Evolutionary conservation across 2,797 vertebrate species (phyloP), one percentile per base, ranked within the genome.

Genomic region (Smutsia gigantea): DNA sequence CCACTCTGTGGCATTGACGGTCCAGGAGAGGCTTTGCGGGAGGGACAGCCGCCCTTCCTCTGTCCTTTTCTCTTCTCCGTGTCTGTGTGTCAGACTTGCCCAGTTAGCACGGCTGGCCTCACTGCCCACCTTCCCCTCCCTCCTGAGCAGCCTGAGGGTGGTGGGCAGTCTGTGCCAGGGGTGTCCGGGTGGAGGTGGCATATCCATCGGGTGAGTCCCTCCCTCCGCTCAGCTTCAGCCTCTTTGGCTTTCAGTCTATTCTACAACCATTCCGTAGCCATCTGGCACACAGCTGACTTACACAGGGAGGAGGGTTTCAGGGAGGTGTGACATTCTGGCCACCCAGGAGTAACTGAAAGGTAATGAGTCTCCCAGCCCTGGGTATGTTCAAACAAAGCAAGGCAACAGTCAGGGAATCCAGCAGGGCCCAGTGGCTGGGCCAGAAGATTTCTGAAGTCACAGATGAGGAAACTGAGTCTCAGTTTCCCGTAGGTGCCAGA

Each of bases 121-220:
- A 1, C 19, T 7, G 55, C 46, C 46, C n/a, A 4, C 7, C 27
- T 10, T 66, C 6, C 57, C 59, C 63, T 31, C 46, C 51, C 5
- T 2, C 66, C 29, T 55, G 42, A 9, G 42, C 42, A 1, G 61
- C 51, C n/a, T 7, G 15, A 34, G 87, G 85, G 83, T 2, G 1
- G 4, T 6, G 8, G 8, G 34, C 0, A 5, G 34, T 78, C 66
- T 23, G 17, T 74, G 85, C 66, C 87, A n/a, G 64, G 71, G 61
- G 0, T 10, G 2, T 46, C 66, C 0, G 12, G 0, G 7, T 74
- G 0, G 0, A 61, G 49, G 55, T 23, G 15, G 90, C 53, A 34
- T 72, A 49, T 79, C 23, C 15, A 2, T 49, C 74, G 39, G 71
- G 66, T n/a, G 72, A 15, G 39, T 46, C 46, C 46, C 27, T 34